These are phyloP conservation scores for Stramonita haemastoma DNA, from an alignment of 2,888 invertebrate genomes.

Conservation along the genomic window DNA sequence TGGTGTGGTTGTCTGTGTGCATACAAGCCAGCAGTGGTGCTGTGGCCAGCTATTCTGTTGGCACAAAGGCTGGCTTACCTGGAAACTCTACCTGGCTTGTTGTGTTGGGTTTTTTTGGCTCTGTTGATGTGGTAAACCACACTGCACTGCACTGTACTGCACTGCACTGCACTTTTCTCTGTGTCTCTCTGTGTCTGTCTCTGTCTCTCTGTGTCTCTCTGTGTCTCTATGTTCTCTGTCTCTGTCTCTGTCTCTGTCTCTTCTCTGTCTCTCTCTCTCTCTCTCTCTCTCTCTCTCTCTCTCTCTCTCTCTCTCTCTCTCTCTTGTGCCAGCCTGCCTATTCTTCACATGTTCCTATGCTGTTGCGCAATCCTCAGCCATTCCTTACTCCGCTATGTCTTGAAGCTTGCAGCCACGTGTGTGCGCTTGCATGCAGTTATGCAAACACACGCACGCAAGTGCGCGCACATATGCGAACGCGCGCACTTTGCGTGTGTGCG, in stretches of 20 bases:
- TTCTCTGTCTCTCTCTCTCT: conserved; percentile 31
- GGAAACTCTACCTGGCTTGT: neutral
- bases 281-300: conserved; percentile 18
- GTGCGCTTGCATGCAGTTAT: neutral
- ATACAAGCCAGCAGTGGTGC: neutral
- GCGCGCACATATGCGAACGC: neutral
- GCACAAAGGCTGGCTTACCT: too few relatives aligned
- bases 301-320: conserved; percentile 40
- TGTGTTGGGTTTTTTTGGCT: neutral
- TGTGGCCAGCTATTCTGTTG: neutral
- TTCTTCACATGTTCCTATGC: neutral
- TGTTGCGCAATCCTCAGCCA: too few relatives aligned
- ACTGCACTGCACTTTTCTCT: neutral
- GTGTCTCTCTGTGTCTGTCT: neutral
- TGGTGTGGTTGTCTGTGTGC: neutral
- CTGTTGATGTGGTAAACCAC: neutral
- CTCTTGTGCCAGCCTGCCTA: neutral
- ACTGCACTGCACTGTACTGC: neutral
- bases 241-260: neutral
- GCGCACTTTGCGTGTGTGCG: neutral
- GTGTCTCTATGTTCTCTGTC: neutral
- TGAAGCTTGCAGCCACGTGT: neutral
- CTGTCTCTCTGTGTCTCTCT: neutral
- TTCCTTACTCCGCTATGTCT: neutral
- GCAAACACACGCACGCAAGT: neutral